Conservation (phyloP, 2,113 vertebrate species). For the Emberiza fucata region DNA sequence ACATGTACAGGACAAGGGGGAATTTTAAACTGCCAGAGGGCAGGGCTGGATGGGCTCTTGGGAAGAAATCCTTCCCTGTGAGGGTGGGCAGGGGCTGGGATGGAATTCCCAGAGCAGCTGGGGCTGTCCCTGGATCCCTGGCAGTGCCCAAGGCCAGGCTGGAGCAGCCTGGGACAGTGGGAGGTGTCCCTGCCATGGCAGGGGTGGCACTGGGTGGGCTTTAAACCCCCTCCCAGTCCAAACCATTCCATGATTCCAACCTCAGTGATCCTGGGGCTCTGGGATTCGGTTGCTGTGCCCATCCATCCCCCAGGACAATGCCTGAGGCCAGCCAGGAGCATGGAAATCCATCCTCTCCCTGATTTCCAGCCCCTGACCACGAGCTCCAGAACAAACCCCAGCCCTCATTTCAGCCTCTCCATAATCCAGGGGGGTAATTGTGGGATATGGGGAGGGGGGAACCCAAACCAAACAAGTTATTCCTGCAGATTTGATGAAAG, state of each 20-base stretch:
- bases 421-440: neutral
- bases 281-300: neutral
- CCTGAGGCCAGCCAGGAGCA: neutral
- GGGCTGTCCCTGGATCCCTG: neutral
- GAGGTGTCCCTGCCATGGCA: neutral
- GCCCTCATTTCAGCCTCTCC: neutral
- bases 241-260: neutral
- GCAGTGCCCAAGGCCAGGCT: neutral
- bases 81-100: neutral
- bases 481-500: slow-evolving; percentile 56
- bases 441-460: neutral
- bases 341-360: neutral
- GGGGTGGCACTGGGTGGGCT: accelerated
- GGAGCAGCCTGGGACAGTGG: neutral
- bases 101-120: neutral
- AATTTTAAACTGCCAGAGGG: neutral
- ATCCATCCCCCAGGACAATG: neutral
- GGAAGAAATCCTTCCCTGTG: accelerated
- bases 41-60: accelerated
- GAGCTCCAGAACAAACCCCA: neutral
- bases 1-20: neutral
- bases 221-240: accelerated
- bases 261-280: neutral
- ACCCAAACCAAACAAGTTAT: slow-evolving; percentile 30
- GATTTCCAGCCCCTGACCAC: neutral